Percentiles rank a stretch among this genome's conserved stretches.
Evolutionary conservation across 2,113 vertebrate species (phyloP).

Genomic region (Nesogale talazaci): DNA sequence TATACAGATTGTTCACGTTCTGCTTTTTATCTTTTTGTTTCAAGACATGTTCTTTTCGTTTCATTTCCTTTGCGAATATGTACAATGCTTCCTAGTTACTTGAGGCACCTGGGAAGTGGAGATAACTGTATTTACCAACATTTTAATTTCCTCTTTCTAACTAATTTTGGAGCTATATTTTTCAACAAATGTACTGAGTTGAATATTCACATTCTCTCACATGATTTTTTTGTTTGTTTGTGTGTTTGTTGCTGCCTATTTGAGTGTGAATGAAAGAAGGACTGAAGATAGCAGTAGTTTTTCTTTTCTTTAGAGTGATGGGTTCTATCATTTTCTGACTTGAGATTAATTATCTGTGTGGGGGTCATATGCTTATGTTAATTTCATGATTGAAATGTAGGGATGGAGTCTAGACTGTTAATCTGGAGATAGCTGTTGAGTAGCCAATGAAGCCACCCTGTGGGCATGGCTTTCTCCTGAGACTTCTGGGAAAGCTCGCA

Average conservation of each 20-base stretch:
- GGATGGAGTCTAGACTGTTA: no score
- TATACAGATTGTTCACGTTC: conserved; percentile 7
- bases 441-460: no score
- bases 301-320: background rate
- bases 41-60: background rate
- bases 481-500: no score
- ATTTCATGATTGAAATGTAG: no score
- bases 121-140: background rate
- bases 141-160: background rate
- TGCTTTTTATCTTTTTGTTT: background rate
- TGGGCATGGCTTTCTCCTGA: no score
- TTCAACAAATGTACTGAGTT: background rate
- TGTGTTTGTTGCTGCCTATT: background rate
- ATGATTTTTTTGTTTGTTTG: background rate
- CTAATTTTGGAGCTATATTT: background rate
- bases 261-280: background rate
- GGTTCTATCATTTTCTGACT: background rate
- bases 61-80: background rate
- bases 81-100: background rate
- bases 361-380: no score
- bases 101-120: background rate
- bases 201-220: background rate
- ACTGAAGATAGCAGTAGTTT: background rate
- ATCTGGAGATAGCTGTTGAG: no score
- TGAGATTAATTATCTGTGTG: background rate